Conservation (phyloP, 2,113 vertebrate species). For the Junco hyemalis region DNA sequence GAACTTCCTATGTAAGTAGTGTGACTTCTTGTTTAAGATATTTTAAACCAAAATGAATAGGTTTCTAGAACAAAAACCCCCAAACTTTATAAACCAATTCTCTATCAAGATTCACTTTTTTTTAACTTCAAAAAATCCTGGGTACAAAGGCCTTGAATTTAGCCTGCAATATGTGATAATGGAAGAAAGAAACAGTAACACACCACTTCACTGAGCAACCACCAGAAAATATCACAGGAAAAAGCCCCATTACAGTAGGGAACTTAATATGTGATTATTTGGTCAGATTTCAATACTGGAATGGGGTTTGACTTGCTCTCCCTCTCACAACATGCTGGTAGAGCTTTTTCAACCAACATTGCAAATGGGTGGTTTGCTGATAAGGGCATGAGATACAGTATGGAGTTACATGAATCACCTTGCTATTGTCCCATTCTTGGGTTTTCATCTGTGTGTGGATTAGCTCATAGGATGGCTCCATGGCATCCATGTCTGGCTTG, state of each 20-base stretch:
- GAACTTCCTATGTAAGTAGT: neutral
- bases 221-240: neutral
- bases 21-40: neutral
- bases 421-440: constrained; percentile 97
- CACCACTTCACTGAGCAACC: neutral
- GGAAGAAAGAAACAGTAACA: neutral
- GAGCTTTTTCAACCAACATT: neutral
- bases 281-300: neutral
- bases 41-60: neutral
- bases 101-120: neutral
- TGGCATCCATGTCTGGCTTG: constrained; percentile 86
- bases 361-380: neutral
- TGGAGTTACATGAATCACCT: constrained; percentile 76
- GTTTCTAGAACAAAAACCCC: neutral
- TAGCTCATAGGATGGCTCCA: constrained; percentile 95
- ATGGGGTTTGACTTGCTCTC: neutral
- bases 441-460: constrained; percentile 93
- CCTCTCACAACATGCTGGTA: neutral
- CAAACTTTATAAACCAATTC: neutral
- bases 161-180: neutral
- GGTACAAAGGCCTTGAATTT: neutral
- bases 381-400: neutral
- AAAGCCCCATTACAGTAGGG: neutral
- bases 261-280: neutral
- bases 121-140: neutral